These are phyloP conservation scores for Tonatia bakeri DNA, from an alignment of 2,113 vertebrate species.

Conservation along the genomic window DNA sequence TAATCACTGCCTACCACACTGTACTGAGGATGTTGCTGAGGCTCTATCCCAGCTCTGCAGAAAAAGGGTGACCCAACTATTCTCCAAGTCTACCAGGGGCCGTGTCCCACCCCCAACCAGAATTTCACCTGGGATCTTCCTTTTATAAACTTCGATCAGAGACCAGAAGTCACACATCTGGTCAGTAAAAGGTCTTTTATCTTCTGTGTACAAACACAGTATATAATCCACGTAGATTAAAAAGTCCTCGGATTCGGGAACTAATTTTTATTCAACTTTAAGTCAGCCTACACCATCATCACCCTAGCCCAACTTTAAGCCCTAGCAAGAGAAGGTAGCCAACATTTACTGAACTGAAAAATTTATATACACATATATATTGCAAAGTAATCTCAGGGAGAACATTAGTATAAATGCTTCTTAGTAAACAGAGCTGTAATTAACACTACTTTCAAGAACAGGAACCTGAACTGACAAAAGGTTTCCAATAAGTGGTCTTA, in stretches of 20 bases:
- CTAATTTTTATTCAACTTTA: conserved; percentile 28
- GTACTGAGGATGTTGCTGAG: neutral
- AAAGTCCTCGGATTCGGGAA: neutral
- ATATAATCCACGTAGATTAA: neutral
- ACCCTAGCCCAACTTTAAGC: neutral
- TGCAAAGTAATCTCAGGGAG: neutral
- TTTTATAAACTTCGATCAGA: conserved; percentile 15
- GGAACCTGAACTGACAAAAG: neutral
- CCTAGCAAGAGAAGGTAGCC: neutral
- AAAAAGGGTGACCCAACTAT: neutral
- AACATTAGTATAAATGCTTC: neutral
- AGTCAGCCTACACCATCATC: neutral
- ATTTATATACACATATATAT: neutral
- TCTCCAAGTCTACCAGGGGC: neutral
- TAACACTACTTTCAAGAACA: neutral
- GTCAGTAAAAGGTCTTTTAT: neutral
- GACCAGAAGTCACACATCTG: neutral
- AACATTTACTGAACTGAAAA: neutral
- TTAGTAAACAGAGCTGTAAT: conserved; percentile 5
- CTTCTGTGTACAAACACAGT: neutral
- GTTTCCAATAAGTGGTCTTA: neutral
- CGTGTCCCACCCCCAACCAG: neutral
- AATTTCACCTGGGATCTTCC: conserved; percentile 1
- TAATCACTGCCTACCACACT: neutral
- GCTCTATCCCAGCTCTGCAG: neutral